These are phyloP conservation scores for Sylvilagus floridanus DNA, from an alignment of 2,797 vertebrate genomes.

Conservation along the genomic window DNA sequence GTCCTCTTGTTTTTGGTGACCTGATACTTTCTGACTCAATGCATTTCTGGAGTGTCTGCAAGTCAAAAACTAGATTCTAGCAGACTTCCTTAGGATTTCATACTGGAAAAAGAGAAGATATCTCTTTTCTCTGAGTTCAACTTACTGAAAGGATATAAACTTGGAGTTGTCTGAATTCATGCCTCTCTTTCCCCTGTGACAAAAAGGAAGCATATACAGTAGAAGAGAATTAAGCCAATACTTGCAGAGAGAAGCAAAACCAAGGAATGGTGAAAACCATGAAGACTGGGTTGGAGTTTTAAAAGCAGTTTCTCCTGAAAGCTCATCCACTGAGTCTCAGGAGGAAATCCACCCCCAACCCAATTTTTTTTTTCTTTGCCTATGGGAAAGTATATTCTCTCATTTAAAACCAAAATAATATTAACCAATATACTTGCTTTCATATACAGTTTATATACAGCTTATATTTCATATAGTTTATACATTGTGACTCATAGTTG, in stretches of 20 bases:
- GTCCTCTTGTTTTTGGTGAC: not conserved
- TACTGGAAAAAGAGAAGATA: not conserved
- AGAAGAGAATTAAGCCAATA: not conserved
- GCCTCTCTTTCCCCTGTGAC: not conserved
- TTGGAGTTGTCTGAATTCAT: not conserved
- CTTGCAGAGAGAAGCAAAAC: not conserved
- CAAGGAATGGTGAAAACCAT: not conserved
- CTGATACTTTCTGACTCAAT: not conserved
- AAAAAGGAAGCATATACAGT: not conserved
- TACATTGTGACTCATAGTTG: not conserved
- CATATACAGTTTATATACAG: not conserved
- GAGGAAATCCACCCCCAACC: not conserved
- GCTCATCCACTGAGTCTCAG: not conserved
- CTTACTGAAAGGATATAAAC: not conserved
- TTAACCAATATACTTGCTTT: not conserved
- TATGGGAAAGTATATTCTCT: not conserved
- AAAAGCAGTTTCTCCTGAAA: not conserved
- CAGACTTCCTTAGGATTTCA: not conserved
- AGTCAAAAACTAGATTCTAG: not conserved
- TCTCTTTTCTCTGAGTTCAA: not conserved
- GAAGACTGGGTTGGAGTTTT: not conserved
- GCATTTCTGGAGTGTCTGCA: not conserved
- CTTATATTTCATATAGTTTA: not conserved
- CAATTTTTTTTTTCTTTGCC: not conserved
- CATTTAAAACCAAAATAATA: not conserved